phyloP scores from a whole-genome alignment of 2,888 invertebrate genomes.

The Lamellibrachia columna region DNA sequence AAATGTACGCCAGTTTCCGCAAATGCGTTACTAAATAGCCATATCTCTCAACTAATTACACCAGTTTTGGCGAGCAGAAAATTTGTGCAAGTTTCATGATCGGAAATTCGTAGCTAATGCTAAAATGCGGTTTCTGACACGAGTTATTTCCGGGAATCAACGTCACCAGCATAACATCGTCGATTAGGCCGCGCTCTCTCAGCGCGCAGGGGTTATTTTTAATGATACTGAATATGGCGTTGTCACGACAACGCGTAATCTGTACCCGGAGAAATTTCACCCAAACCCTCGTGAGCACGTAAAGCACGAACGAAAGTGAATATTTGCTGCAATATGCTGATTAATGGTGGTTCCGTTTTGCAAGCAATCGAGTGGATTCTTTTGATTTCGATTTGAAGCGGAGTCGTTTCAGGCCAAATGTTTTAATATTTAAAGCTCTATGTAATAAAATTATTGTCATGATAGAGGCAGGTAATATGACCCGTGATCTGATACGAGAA shows the following conservation, averaged over 20 bases:
- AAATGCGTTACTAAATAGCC: not conserved
- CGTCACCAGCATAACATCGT: not conserved
- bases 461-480: not conserved
- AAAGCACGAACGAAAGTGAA: not conserved
- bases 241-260: not conserved
- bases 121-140: not conserved
- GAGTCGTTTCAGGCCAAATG: not conserved
- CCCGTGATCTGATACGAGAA: not conserved
- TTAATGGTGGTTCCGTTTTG: not conserved
- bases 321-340: not conserved
- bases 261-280: not conserved
- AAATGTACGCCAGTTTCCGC: not conserved
- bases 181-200: not conserved
- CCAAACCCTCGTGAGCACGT: not conserved
- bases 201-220: not conserved
- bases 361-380: not conserved
- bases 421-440: not conserved
- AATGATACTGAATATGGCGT: not conserved
- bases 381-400: not conserved
- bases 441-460: not conserved
- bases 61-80: not conserved
- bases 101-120: not conserved
- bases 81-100: not conserved
- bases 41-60: conserved; percentile 4
- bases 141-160: not conserved